Conservation (phyloP, 2,888 invertebrate genomes). For the Pasiphila rectangulata region DNA sequence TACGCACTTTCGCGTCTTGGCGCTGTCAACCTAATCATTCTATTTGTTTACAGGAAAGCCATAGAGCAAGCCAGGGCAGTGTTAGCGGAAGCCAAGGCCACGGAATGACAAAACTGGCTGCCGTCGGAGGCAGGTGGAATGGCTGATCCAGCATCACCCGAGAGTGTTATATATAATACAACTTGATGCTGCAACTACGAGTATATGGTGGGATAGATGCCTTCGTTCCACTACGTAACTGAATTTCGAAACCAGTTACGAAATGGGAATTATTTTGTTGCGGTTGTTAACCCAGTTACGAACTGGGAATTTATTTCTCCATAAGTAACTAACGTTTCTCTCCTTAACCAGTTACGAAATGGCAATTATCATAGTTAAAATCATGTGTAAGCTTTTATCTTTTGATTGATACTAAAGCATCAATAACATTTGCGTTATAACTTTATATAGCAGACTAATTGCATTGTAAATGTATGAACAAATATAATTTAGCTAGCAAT, state of each 20-base stretch:
- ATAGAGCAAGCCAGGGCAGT: slow-evolving; percentile 65
- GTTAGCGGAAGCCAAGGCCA: slow-evolving; percentile 59
- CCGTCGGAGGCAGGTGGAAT: not conserved
- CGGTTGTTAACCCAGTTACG: too few relatives aligned
- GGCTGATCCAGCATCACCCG: not conserved
- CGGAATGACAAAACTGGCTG: slow-evolving; percentile 41
- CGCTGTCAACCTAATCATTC: not conserved
- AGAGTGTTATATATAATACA: not conserved
- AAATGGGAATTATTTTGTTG: too few relatives aligned
- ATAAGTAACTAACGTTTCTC: too few relatives aligned
- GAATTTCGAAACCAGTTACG: too few relatives aligned
- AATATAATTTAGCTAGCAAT: slow-evolving; percentile 10
- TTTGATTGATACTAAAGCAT: too few relatives aligned
- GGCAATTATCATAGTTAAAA: too few relatives aligned
- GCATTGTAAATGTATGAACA: not conserved
- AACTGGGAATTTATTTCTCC: too few relatives aligned
- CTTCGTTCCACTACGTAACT: too few relatives aligned
- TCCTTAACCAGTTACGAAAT: too few relatives aligned
- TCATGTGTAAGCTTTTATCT: not conserved
- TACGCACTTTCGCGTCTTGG: too few relatives aligned
- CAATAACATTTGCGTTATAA: too few relatives aligned
- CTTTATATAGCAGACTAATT: not conserved
- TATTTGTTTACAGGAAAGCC: slow-evolving; percentile 55
- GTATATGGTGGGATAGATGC: not conserved
- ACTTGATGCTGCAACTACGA: not conserved